Evolutionary conservation across 1,140 invertebrate genomes (phyloP).

Genomic region (Portunus trituberculatus): DNA sequence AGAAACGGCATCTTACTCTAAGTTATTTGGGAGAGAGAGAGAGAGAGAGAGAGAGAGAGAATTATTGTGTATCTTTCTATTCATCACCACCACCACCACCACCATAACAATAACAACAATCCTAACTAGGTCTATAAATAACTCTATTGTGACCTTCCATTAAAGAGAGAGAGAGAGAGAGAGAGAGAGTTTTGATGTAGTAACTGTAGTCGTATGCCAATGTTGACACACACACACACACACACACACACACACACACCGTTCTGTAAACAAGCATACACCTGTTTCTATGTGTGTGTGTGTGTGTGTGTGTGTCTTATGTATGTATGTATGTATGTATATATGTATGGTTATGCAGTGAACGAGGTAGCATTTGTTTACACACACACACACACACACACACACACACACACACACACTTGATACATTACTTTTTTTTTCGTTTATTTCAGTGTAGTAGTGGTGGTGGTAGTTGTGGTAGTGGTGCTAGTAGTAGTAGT

Average conservation of each 20-base stretch:
- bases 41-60: no score
- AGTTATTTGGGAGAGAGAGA: neutral
- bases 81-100: no score
- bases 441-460: neutral
- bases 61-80: no score
- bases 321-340: neutral
- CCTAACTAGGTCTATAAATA: neutral
- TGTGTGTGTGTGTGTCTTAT: conserved; percentile 30
- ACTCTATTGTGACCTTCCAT: neutral
- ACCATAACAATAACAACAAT: neutral
- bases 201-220: no score
- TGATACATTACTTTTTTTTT: neutral
- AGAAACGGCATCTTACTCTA: neutral
- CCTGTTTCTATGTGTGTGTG: neutral
- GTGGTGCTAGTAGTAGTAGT: conserved; percentile 12
- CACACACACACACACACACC: no score
- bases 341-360: neutral
- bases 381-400: conserved; percentile 37
- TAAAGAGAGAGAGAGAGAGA: no score
- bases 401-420: conserved; percentile 35
- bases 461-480: neutral
- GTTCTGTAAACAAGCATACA: no score
- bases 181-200: neutral
- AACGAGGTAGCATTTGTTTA: neutral
- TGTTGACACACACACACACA: no score